Evolutionary conservation across 2,797 vertebrate species (phyloP).

Genomic region (Myotis pilosus): DNA sequence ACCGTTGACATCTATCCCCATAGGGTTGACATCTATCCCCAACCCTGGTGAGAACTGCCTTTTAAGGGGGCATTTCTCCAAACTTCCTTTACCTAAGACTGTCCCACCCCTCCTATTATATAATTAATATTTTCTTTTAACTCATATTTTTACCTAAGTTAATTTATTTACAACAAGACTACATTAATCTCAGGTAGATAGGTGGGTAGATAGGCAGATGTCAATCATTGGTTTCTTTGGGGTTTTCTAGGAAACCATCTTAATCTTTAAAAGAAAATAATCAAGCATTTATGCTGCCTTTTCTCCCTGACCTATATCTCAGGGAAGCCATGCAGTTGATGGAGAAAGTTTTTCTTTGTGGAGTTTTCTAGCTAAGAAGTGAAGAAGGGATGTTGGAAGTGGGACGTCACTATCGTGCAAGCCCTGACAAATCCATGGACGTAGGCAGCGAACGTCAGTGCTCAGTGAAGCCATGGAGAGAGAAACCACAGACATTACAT

Average conservation of each 20-base stretch:
- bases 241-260: neutral
- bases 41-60: neutral
- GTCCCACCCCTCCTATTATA: neutral
- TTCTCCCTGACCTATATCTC: neutral
- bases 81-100: neutral
- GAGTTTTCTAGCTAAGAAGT: neutral
- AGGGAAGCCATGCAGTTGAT: neutral
- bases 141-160: neutral
- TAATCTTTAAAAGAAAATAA: neutral
- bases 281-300: neutral
- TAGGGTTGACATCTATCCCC: no score
- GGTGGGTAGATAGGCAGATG: neutral
- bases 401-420: neutral
- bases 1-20: accelerated
- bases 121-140: neutral
- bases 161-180: neutral
- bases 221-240: neutral
- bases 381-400: neutral
- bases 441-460: neutral
- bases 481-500: neutral
- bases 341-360: neutral
- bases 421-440: neutral
- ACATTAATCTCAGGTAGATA: neutral
- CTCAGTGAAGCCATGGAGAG: no score
- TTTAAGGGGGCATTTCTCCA: neutral